Conservation (phyloP, 2,888 invertebrate species). For the Trypoxylon attenuatum region DNA sequence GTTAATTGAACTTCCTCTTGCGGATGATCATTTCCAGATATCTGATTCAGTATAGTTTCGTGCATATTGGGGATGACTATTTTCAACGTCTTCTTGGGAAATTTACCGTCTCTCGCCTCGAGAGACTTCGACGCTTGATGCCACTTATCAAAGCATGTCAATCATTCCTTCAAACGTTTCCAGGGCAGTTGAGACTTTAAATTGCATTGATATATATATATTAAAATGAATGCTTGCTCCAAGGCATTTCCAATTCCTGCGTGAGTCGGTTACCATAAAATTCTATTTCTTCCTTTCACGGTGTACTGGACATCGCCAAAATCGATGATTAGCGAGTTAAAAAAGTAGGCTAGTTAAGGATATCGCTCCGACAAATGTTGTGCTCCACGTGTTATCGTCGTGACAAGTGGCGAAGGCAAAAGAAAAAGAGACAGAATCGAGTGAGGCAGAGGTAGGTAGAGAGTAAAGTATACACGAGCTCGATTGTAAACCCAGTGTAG, state of each 20-base stretch:
- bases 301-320: too few species aligned
- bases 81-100: too few species aligned
- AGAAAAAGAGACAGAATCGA: slow-evolving; percentile 10
- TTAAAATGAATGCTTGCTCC: too few species aligned
- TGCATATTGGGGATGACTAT: slow-evolving; percentile 55
- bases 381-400: slow-evolving; percentile 17
- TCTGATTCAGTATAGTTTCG: slow-evolving; percentile 43
- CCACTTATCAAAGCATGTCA: slow-evolving; percentile 43
- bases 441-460: background rate
- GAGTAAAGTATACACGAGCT: slow-evolving; percentile 2
- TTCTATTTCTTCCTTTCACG: too few species aligned
- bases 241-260: too few species aligned
- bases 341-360: slow-evolving; percentile 22
- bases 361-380: slow-evolving; percentile 7
- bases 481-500: slow-evolving; percentile 22
- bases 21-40: slow-evolving; percentile 53
- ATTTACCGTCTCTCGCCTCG: slow-evolving; percentile 17
- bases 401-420: slow-evolving; percentile 9
- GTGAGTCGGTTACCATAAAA: too few species aligned
- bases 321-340: background rate
- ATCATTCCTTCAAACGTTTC: slow-evolving; percentile 21
- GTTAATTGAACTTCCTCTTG: slow-evolving; percentile 68
- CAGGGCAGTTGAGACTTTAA: too few species aligned
- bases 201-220: too few species aligned
- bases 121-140: slow-evolving; percentile 59